These are phyloP conservation scores for Drosophila fulvimacula DNA, from an alignment of 2,888 invertebrate genomes.

Conservation along the genomic window DNA sequence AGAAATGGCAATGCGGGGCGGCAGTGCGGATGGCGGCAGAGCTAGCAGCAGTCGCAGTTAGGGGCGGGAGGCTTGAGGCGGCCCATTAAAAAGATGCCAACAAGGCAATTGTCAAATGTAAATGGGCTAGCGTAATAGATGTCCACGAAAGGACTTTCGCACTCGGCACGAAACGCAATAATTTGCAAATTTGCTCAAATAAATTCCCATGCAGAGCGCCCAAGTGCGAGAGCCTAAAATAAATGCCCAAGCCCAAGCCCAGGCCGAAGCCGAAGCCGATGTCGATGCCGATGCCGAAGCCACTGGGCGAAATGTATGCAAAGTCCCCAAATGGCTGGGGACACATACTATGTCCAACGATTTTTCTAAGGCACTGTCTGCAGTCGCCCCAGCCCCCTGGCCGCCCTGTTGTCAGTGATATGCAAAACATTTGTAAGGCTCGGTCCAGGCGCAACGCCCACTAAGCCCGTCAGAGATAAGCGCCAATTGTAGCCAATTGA, in stretches of 20 bases:
- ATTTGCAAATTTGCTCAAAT: conserved; percentile 80
- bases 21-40: not conserved
- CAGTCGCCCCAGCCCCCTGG: not conserved
- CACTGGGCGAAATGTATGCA: conserved; percentile 68
- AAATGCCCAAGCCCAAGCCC: conserved; percentile 48
- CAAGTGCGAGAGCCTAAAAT: conserved; percentile 64
- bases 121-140: conserved; percentile 74
- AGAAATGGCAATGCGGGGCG: not conserved
- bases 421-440: conserved; percentile 68
- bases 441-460: conserved; percentile 27
- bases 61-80: not conserved
- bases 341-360: conserved; percentile 23
- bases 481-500: conserved; percentile 76
- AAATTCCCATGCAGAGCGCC: conserved; percentile 70
- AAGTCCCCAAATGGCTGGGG: conserved; percentile 49
- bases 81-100: conserved; percentile 74
- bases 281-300: conserved; percentile 49
- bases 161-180: conserved; percentile 62
- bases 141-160: conserved; percentile 47
- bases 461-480: conserved; percentile 62
- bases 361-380: conserved; percentile 49
- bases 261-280: not conserved
- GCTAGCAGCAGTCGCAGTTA: not conserved
- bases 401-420: conserved; percentile 58
- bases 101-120: conserved; percentile 79